Evolutionary conservation across 2,113 vertebrate genomes (phyloP), one percentile per base, ranked within the genome.

Genomic region (Sebastes fasciatus): DNA sequence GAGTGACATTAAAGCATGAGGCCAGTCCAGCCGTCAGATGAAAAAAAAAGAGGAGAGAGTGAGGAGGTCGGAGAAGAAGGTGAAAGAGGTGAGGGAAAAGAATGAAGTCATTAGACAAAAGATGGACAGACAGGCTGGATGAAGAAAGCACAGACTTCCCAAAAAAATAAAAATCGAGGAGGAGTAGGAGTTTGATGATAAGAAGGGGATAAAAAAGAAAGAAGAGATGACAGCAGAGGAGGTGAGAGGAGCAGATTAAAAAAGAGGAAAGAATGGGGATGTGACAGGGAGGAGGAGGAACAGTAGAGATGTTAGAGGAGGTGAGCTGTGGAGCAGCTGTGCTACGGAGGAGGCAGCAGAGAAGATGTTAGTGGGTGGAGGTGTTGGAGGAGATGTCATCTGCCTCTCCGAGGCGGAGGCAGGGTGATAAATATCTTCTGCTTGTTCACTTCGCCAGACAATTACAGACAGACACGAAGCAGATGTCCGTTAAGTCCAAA

Each of bases 341-440:
- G 43, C 61, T 40, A 52, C 17, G 12, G 65, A 69, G 12, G 65
- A 69, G 60, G 75, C 61, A 86, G 51, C 69, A 63, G 55, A 68
- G 82, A 77, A 54, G 83, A 85, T 82, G 54, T 10, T 46, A 87
- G 90, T 86, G 86, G 83, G 83, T 64, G 82, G 78, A 90, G 84
- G 86, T 89, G 89, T 83, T 60, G 71, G 81, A 74, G 66, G 70
- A 89, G 83, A 83, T 86, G 86, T 85, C 88, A 71, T 81, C 75
- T 74, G 60, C 73, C 19, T 87, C 79, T 79, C 62, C 7, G 19
- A 69, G 79, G 87, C 66, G 74, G 65, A 79, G 78, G 68, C 64
- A 75, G 84, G 81, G 87, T 94, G 93, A 95, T 93, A 87, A 92
- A 93, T 93, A 79, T 80, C 84, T 57, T 57, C 75, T 79, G 77